Conservation (phyloP, 1,140 invertebrate species). For the Neodiprion lecontei region DNA sequence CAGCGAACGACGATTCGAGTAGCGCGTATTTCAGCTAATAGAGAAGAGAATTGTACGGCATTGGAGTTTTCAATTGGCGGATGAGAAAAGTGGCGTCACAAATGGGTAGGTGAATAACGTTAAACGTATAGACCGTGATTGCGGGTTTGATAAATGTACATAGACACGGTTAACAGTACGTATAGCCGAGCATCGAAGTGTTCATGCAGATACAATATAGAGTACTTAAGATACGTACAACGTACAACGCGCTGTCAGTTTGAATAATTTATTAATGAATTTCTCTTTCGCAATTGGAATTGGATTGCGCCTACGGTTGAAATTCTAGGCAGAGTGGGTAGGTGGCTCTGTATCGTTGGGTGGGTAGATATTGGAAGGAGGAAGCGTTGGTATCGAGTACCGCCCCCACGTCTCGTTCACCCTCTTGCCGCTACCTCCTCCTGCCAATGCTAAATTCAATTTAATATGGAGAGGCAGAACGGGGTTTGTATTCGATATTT, state of each 20-base stretch:
- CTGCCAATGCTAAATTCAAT: slow-evolving; percentile 1
- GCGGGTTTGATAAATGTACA: too few relatives aligned
- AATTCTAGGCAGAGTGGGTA: background rate
- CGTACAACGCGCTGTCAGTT: background rate
- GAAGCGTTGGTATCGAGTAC: slow-evolving; percentile 1
- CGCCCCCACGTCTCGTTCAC: too few relatives aligned
- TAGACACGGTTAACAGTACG: too few relatives aligned
- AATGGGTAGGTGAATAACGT: too few relatives aligned
- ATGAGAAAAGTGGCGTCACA: too few relatives aligned
- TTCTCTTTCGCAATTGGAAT: background rate
- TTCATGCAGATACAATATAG: background rate
- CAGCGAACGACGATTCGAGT: too few relatives aligned
- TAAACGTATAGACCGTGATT: too few relatives aligned
- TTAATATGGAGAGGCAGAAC: slow-evolving; percentile 7
- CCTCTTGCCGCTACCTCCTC: background rate
- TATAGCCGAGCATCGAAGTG: too few relatives aligned
- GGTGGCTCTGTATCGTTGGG: background rate
- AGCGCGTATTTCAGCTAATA: too few relatives aligned
- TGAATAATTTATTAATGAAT: slow-evolving; percentile 6
- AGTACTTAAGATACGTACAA: background rate
- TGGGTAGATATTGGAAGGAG: background rate
- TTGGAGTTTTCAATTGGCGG: too few relatives aligned
- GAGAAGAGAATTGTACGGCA: too few relatives aligned
- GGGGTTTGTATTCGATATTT: background rate
- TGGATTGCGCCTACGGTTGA: background rate